Evolutionary conservation across 2,797 vertebrate genomes (phyloP).

Genomic region (Chloroceryle inda): DNA sequence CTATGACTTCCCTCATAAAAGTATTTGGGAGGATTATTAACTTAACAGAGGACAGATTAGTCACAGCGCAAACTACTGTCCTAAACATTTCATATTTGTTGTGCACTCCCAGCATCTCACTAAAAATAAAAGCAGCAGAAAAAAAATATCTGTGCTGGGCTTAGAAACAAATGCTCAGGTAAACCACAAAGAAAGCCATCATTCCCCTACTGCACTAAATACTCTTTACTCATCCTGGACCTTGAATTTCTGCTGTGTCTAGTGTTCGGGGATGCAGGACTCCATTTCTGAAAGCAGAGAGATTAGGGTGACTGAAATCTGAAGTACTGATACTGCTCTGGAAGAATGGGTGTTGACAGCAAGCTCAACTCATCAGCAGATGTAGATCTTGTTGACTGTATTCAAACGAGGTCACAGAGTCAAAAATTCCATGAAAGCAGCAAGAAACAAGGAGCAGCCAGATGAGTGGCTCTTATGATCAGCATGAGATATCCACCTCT

Average conservation of each 20-base stretch:
- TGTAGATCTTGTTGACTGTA: background rate
- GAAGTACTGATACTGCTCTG: background rate
- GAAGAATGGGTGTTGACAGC: conserved; percentile 4
- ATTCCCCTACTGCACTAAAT: background rate
- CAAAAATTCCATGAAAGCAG: background rate
- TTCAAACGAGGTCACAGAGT: background rate
- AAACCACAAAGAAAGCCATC: background rate
- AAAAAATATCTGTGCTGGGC: background rate
- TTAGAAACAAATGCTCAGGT: background rate
- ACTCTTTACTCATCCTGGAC: background rate
- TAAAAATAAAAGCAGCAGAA: conserved; percentile 7
- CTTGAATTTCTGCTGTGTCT: background rate
- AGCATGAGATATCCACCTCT: background rate
- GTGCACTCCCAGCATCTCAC: background rate
- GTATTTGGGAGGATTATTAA: background rate
- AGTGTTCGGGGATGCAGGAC: background rate
- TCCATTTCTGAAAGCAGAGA: background rate
- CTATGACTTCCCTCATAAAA: background rate
- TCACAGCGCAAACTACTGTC: background rate
- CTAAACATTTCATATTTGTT: background rate
- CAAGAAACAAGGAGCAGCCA: background rate
- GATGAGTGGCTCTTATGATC: background rate
- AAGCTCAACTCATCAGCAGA: conserved; percentile 4
- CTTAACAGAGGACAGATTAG: background rate
- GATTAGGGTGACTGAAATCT: background rate